Evolutionary conservation across 30 jellyfish, hydroid and myxozoan species (phyloP).

Genomic region (Mastigias papua): DNA sequence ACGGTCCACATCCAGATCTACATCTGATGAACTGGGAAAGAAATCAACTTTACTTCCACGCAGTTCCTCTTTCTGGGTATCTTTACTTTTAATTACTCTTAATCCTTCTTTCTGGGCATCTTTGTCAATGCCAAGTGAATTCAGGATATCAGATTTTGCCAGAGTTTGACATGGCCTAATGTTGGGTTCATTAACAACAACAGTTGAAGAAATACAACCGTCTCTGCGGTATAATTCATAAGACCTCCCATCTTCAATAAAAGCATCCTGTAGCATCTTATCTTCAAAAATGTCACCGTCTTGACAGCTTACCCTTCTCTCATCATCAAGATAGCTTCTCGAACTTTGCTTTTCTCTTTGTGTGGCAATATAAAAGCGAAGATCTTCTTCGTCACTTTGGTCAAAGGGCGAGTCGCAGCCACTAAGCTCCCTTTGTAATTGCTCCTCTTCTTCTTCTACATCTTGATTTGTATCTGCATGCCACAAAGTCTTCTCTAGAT

Average conservation of each 20-base stretch:
- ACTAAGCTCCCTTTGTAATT: neutral
- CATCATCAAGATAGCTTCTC: neutral
- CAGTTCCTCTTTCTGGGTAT: no score
- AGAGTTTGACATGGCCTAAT: no score
- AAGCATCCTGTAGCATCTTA: neutral
- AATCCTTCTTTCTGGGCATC: no score
- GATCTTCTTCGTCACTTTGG: constrained; percentile 68
- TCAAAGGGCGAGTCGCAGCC: constrained; percentile 40
- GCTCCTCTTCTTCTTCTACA: neutral
- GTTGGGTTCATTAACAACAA: neutral
- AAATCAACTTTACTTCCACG: no score
- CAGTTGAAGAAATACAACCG: neutral
- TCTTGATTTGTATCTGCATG: neutral
- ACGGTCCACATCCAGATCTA: no score
- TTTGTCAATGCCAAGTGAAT: no score
- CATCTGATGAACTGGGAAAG: no score
- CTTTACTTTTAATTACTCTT: no score
- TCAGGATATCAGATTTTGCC: no score
- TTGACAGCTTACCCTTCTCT: neutral
- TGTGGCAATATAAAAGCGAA: constrained; percentile 43
- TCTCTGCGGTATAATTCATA: neutral
- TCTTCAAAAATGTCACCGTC: neutral
- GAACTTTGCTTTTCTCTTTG: constrained; percentile 38
- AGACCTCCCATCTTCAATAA: neutral
- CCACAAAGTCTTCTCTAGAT: neutral